phyloP scores from a whole-genome alignment of 2,113 vertebrate species.

The Emydura subglobosa region DNA sequence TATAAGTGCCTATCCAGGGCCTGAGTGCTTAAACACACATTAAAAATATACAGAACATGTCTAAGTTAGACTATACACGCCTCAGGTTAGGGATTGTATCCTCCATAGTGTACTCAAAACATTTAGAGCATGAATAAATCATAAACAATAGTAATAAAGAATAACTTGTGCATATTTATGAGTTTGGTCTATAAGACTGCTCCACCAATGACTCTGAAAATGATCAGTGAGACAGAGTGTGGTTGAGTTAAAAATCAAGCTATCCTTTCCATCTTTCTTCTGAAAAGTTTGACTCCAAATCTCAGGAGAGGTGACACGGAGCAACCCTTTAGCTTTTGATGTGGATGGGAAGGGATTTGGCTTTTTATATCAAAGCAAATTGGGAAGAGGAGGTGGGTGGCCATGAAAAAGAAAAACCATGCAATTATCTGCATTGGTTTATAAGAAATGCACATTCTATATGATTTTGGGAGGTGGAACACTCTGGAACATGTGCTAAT shows the following conservation, averaged over 20 bases:
- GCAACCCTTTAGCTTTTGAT: constrained; percentile 68
- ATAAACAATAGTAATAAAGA: constrained; percentile 54
- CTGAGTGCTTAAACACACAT: constrained; percentile 68
- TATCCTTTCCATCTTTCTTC: constrained; percentile 62
- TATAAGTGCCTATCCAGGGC: constrained; percentile 62
- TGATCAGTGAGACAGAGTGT: constrained; percentile 20
- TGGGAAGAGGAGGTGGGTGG: constrained; percentile 72
- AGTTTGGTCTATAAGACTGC: constrained; percentile 68
- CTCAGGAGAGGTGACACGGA: constrained; percentile 65
- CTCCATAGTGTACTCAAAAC: constrained; percentile 44
- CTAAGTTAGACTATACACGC: neutral
- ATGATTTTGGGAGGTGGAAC: constrained; percentile 67
- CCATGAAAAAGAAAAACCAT: constrained; percentile 66
- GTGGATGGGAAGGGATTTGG: constrained; percentile 73
- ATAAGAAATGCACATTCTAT: constrained; percentile 66
- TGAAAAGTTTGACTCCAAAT: constrained; percentile 54
- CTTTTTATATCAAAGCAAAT: constrained; percentile 70
- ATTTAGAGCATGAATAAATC: constrained; percentile 63
- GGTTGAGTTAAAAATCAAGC: constrained; percentile 50
- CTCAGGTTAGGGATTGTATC: constrained; percentile 28
- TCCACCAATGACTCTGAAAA: constrained; percentile 60
- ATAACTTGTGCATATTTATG: constrained; percentile 67
- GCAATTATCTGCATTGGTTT: constrained; percentile 67
- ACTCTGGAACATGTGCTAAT: constrained; percentile 68
- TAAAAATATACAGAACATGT: constrained; percentile 73